These are phyloP conservation scores for Acyrthosiphon pisum DNA, from an alignment of 1,140 invertebrate genomes.

Conservation along the genomic window DNA sequence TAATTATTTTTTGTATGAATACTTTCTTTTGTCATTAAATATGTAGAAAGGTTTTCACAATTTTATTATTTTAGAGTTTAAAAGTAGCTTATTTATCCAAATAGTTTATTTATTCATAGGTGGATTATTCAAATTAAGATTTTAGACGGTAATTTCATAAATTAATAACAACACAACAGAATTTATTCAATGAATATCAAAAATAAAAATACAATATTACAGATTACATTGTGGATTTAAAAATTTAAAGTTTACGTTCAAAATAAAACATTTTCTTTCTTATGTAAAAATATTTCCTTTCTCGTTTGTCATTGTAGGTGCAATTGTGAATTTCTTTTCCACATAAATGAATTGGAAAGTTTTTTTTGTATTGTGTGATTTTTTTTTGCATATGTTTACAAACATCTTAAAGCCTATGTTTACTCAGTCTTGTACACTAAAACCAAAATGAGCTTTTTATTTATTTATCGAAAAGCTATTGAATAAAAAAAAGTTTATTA, in stretches of 20 bases:
- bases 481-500: neutral
- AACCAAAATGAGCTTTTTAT: neutral
- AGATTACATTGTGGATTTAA: neutral
- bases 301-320: neutral
- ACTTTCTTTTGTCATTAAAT: neutral
- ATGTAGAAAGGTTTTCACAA: neutral
- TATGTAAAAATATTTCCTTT: neutral
- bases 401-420: neutral
- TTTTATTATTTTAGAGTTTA: neutral
- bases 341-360: neutral
- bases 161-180: neutral
- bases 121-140: neutral
- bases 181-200: slow-evolving; percentile 6
- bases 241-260: neutral
- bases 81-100: neutral
- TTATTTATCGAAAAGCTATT: neutral
- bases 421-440: neutral
- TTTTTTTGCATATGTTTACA: neutral
- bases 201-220: neutral
- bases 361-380: slow-evolving; percentile 4
- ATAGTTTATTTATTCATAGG: slow-evolving; percentile 6
- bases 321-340: neutral
- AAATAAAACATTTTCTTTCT: neutral
- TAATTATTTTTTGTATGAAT: neutral
- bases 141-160: too few relatives aligned